Percentiles rank a stretch among this genome's conserved stretches.
phyloP scores from a whole-genome alignment of 2,113 vertebrate species.

The Manacus vitellinus region DNA sequence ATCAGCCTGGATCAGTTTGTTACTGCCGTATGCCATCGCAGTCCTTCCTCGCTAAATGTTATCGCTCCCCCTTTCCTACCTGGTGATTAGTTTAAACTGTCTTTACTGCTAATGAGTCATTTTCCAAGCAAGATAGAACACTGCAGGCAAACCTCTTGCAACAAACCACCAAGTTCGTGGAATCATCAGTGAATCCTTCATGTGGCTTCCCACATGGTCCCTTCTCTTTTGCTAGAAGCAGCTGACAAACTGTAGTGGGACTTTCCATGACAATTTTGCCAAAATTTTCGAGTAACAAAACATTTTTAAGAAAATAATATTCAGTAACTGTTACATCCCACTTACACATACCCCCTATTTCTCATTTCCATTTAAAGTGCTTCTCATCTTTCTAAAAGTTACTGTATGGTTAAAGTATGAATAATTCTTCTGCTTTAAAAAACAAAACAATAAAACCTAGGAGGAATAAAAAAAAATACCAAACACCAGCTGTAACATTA shows the following conservation, averaged over 20 bases:
- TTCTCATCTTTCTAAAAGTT: background rate
- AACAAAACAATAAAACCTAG: background rate
- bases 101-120: background rate
- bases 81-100: background rate
- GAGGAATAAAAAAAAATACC: background rate
- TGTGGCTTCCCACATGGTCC: background rate
- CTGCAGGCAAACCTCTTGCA: background rate
- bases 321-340: background rate
- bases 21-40: background rate
- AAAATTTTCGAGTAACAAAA: background rate
- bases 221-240: background rate
- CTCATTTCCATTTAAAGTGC: background rate
- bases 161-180: background rate
- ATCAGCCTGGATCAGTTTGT: background rate
- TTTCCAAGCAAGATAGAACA: background rate
- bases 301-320: background rate
- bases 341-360: background rate
- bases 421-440: background rate
- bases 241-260: background rate
- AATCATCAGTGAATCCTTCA: background rate
- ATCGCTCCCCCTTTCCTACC: background rate
- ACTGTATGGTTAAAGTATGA: background rate
- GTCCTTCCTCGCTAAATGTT: background rate
- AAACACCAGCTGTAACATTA: background rate
- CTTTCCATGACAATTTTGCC: background rate